Evolutionary conservation across 2,113 vertebrate genomes (phyloP).

Genomic region (Caretta caretta): DNA sequence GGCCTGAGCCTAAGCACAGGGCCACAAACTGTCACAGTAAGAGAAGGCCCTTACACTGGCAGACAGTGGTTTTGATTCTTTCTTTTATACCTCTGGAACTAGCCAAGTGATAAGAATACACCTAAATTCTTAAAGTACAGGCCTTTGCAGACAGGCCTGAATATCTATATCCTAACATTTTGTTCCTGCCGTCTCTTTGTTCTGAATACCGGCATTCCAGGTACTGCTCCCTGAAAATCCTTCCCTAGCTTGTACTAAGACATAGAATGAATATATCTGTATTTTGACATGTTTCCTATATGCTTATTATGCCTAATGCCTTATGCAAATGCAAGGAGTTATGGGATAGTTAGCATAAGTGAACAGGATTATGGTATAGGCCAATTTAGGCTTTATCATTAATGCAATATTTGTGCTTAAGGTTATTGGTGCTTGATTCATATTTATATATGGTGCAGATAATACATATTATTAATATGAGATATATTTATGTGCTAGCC

Average conservation of each 20-base stretch:
- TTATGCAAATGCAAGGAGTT: neutral
- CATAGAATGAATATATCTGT: neutral
- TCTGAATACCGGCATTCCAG: neutral
- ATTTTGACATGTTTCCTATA: neutral
- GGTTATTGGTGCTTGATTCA: neutral
- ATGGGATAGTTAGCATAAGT: neutral
- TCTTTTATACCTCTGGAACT: no score
- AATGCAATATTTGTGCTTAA: neutral
- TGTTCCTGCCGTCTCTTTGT: neutral
- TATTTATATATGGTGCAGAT: neutral
- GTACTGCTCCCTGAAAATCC: neutral
- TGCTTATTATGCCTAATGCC: neutral
- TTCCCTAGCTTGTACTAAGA: neutral
- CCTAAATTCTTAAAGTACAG: no score
- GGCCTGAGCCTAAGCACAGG: no score
- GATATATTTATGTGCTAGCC: neutral
- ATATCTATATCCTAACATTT: no score
- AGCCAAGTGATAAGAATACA: no score
- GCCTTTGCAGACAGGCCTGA: no score
- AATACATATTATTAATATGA: neutral
- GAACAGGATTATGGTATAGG: neutral
- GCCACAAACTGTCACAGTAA: no score
- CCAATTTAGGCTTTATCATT: neutral
- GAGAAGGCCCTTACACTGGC: no score
- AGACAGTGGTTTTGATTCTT: no score